These are phyloP conservation scores for Peromyscus aztecus DNA, from an alignment of 2,797 vertebrate genomes.

Conservation along the genomic window DNA sequence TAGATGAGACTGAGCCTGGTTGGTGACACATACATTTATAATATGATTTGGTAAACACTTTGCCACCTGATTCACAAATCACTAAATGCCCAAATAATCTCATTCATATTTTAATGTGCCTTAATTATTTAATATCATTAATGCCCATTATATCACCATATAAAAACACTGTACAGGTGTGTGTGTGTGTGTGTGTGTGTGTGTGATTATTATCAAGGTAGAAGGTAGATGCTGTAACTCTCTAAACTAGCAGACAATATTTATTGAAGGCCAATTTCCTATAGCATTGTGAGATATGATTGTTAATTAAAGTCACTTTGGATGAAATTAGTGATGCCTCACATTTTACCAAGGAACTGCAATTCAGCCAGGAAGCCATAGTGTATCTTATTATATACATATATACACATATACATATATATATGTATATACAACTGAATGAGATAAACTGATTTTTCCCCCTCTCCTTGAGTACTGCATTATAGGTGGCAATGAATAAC, in stretches of 20 bases:
- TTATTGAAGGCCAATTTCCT: constrained; percentile 5
- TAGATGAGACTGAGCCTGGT: neutral
- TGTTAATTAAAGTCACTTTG: neutral
- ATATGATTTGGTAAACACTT: neutral
- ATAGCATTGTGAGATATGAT: neutral
- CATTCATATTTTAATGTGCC: neutral
- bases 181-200: neutral
- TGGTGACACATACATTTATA: neutral
- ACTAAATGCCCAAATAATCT: neutral
- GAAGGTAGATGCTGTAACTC: neutral
- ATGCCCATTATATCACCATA: neutral
- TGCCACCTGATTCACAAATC: neutral
- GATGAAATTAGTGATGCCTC: neutral
- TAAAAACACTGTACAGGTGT: neutral
- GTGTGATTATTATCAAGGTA: neutral
- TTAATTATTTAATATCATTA: neutral
- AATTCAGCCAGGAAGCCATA: constrained; percentile 22
- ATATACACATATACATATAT: too few relatives aligned
- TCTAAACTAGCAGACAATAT: neutral
- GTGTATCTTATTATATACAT: neutral
- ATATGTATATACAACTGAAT: neutral
- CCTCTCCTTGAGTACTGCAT: neutral
- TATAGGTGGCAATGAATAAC: constrained; percentile 8
- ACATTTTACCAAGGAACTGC: constrained; percentile 32
- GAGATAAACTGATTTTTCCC: constrained; percentile 28